Conservation (phyloP, 2,113 vertebrate genomes). For the Centropus unirufus region DNA sequence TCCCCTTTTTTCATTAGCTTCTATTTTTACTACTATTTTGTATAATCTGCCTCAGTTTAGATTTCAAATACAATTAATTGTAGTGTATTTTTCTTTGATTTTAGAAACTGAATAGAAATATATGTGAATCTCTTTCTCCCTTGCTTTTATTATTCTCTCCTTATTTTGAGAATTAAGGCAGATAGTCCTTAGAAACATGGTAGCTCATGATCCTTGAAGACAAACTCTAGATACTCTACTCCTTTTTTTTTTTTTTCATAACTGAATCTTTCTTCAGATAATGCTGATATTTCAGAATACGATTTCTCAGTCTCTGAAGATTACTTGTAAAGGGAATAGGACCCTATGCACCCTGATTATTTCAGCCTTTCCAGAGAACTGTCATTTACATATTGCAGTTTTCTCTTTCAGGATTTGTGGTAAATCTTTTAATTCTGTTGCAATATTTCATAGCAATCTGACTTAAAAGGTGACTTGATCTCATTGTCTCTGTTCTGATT, state of each 20-base stretch:
- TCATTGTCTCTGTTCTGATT: not conserved
- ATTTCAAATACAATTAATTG: not conserved
- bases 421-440: constrained; percentile 1
- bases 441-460: not conserved
- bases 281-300: constrained; percentile 39
- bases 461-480: not conserved
- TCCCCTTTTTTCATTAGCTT: not conserved
- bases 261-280: constrained; percentile 26
- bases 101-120: not conserved
- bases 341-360: not conserved
- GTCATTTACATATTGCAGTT: constrained; percentile 13
- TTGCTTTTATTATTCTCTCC: not conserved
- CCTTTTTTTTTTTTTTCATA: not conserved
- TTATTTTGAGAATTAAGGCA: not conserved
- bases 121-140: not conserved
- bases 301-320: constrained; percentile 5
- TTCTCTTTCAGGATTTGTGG: not conserved
- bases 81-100: not conserved
- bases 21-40: not conserved
- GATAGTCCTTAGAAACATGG: not conserved
- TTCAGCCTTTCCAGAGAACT: not conserved
- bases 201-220: not conserved
- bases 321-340: not conserved
- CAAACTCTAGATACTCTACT: not conserved
- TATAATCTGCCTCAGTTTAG: not conserved